These are phyloP conservation scores for Sinocyclocheilus grahami DNA, from an alignment of 2,113 vertebrate species.

Conservation along the genomic window DNA sequence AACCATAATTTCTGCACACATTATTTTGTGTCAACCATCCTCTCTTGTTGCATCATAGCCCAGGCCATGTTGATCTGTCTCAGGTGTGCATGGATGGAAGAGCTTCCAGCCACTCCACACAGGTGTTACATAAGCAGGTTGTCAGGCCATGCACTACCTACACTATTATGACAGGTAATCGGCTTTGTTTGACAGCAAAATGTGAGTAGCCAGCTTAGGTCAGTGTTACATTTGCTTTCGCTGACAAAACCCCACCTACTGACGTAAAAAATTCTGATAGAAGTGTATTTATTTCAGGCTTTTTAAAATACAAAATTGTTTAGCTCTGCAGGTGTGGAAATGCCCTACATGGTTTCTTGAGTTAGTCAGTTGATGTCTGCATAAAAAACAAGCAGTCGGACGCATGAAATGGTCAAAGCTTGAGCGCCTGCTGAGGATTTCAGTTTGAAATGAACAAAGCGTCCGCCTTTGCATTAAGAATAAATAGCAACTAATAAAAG, in stretches of 20 bases:
- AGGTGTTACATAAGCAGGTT: slow-evolving; percentile 7
- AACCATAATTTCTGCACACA: neutral
- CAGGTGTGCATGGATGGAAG: slow-evolving; percentile 5
- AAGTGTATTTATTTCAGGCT: neutral
- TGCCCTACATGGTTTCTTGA: neutral
- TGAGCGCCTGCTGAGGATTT: neutral
- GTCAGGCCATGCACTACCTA: neutral
- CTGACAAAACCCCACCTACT: neutral
- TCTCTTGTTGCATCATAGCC: neutral
- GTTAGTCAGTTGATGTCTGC: neutral
- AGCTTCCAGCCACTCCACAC: neutral
- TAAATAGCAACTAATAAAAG: slow-evolving; percentile 8
- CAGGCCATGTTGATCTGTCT: neutral
- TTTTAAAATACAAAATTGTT: neutral
- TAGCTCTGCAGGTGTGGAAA: slow-evolving; percentile 7
- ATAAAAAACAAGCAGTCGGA: neutral
- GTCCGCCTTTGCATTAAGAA: neutral
- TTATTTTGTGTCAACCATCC: neutral
- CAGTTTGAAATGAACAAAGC: neutral
- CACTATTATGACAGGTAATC: neutral
- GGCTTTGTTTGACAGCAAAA: neutral
- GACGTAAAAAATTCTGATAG: neutral
- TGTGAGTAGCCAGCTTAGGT: slow-evolving; percentile 15
- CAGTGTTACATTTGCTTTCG: neutral
- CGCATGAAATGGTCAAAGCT: neutral